These are phyloP conservation scores for Nesogale talazaci DNA, from an alignment of 2,113 vertebrate species.

Conservation along the genomic window DNA sequence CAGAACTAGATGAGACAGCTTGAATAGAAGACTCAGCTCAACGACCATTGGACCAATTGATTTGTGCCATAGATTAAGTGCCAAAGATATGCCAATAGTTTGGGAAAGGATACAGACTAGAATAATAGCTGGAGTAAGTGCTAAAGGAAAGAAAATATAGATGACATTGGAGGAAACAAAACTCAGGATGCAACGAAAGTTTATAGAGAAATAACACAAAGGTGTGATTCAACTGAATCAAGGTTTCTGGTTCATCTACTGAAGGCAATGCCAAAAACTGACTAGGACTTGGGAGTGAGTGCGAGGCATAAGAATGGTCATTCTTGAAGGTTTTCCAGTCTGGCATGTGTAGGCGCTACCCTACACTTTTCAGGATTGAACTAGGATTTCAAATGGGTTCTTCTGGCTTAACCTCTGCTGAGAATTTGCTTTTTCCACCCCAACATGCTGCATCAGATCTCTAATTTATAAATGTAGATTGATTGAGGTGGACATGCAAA, in stretches of 20 bases:
- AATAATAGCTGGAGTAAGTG: constrained; percentile 15
- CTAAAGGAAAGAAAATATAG: constrained; percentile 53
- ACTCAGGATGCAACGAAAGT: constrained; percentile 27
- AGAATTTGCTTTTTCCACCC: background rate
- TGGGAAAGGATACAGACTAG: background rate
- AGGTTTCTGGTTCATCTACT: constrained; percentile 46
- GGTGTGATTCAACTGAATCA: constrained; percentile 59
- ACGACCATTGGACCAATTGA: background rate
- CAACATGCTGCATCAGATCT: background rate
- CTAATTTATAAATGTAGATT: background rate
- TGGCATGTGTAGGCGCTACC: background rate
- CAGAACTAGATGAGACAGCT: constrained; percentile 18
- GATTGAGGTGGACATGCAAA: background rate
- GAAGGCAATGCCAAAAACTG: constrained; percentile 42
- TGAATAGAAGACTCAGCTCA: constrained; percentile 11
- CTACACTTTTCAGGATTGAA: background rate
- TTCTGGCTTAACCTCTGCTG: background rate
- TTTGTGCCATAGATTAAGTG: constrained; percentile 24
- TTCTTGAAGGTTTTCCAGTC: constrained; percentile 39
- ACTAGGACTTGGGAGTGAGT: background rate
- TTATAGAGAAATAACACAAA: constrained; percentile 62
- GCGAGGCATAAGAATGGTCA: background rate
- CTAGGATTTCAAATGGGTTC: background rate
- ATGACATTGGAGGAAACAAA: constrained; percentile 56
- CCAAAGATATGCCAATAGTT: constrained; percentile 45